A percentile compares a stretch with the other conserved stretches of the same genome.
These are phyloP conservation scores for Amphiprion clarkii DNA, from an alignment of 2,797 vertebrate species.

Conservation along the genomic window DNA sequence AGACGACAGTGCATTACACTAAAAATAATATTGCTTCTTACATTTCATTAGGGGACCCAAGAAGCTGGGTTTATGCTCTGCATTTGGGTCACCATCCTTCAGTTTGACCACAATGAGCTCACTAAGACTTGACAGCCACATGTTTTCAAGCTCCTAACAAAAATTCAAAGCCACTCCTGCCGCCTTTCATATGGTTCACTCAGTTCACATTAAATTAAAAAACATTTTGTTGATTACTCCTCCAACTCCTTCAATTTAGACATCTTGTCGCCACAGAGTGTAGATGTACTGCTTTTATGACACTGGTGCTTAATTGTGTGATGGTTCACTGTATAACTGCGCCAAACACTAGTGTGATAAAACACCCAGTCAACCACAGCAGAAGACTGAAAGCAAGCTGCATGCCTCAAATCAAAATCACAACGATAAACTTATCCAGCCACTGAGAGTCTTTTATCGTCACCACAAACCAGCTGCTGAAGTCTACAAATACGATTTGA, in stretches of 20 bases:
- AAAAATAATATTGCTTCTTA: conserved; percentile 71
- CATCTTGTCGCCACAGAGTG: conserved; percentile 50
- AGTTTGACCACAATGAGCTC: conserved; percentile 36
- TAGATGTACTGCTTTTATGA: conserved; percentile 31
- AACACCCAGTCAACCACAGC: conserved; percentile 12
- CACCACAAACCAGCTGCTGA: conserved; percentile 39
- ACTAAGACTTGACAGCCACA: conserved; percentile 49
- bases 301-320: conserved; percentile 43
- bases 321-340: conserved; percentile 41
- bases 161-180: conserved; percentile 31
- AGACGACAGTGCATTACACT: conserved; percentile 54
- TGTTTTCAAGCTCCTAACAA: conserved; percentile 57
- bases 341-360: conserved; percentile 28
- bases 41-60: conserved; percentile 62
- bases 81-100: conserved; percentile 34
- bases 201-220: conserved; percentile 62
- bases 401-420: conserved; percentile 22
- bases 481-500: conserved; percentile 48
- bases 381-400: not conserved
- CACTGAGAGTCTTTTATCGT: conserved; percentile 38
- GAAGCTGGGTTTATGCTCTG: conserved; percentile 49
- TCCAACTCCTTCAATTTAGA: conserved; percentile 57
- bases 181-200: conserved; percentile 30
- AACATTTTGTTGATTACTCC: conserved; percentile 50
- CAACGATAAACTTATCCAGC: not conserved